A percentile compares a stretch with the other conserved stretches of the same genome.
phyloP scores from a whole-genome alignment of 2,888 invertebrate species.

The Xestia sexstrigata region DNA sequence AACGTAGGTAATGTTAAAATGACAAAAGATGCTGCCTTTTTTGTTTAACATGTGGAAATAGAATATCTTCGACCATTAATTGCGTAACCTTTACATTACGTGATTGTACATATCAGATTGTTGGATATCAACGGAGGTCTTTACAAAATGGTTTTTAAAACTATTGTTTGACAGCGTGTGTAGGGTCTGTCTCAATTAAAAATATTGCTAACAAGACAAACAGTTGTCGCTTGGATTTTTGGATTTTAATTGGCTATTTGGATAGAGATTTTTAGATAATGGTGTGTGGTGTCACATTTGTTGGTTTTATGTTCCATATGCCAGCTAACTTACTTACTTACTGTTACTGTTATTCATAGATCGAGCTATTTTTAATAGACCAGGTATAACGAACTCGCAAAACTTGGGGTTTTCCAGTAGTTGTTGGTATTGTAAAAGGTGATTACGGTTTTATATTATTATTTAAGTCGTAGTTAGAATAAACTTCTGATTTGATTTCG shows the following conservation, averaged over 20 bases:
- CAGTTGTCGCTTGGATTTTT: conserved; percentile 85
- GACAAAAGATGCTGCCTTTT: background rate
- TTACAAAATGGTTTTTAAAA: conserved; percentile 68
- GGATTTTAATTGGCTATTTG: conserved; percentile 87
- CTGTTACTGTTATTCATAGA: background rate
- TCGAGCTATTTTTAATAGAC: background rate
- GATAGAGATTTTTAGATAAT: conserved; percentile 81
- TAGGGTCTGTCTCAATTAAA: conserved; percentile 88
- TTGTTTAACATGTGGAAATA: background rate
- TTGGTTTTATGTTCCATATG: conserved; percentile 55
- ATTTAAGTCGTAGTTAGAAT: no score
- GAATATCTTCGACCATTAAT: background rate
- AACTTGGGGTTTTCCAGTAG: background rate
- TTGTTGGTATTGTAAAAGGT: background rate
- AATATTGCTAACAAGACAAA: conserved; percentile 89
- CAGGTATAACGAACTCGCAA: background rate
- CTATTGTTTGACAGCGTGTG: conserved; percentile 85
- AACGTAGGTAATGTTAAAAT: background rate
- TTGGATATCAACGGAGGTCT: conserved; percentile 64
- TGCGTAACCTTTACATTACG: background rate
- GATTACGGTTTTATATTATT: background rate
- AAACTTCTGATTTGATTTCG: background rate
- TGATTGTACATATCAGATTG: conserved; percentile 5
- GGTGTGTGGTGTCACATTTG: conserved; percentile 63
- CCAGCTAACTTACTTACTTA: background rate